Base-by-base conservation (phyloP, 30 jellyfish, hydroid and myxozoan species). In the Turritopsis dohrnii region DNA sequence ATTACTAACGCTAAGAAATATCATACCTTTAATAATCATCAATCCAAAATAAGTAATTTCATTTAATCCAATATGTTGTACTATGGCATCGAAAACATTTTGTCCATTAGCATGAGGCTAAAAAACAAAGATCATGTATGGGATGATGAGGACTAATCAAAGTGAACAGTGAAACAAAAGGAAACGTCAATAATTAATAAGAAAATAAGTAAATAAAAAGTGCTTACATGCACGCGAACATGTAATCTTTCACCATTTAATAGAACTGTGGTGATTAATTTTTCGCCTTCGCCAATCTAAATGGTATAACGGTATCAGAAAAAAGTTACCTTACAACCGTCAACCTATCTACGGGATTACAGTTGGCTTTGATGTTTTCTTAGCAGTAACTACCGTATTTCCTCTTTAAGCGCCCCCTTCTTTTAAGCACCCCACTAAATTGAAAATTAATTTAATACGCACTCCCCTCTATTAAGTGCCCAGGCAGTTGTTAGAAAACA, bases 31-130 rank as follows among this genome's bases (percentile, higher is more conserved):
- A 52, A 92, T 92, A 28, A 92, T 92, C 98, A 92, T 92, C 21
- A 92, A 74, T n/a, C 98, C 98, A 88, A 92, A 92, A 76, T 92
- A 92, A 25, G 88, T 88, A 18, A 92, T 81, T 83, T 92, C 98
- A 23, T 83, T 84, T 23, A 92, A 66, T 54, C 96, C 98, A 60
- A 86, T 88, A 86, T 92, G 89, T 27, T 92, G 79, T 1, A 92
- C 93, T 23, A 92, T 89, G 53, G 96, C 97, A 65, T 92, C 96
- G 72, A 92, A 92, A 1, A 92, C 93, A 71, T 85, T 95, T 52
- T 90, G 87, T 16, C 92, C 94, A 60, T 75, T 54, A 18, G 96
- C 96, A 81, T 87, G 90, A 1, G 96, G 87, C 98, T 92, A 75
- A 21, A 82, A 20, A 29, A 52, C 7, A 9, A 69, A 69, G 17